Evolutionary conservation across 37 sponge, comb jelly and placozoan species (phyloP).

Genomic region (Halisarca cf. caerulea): DNA sequence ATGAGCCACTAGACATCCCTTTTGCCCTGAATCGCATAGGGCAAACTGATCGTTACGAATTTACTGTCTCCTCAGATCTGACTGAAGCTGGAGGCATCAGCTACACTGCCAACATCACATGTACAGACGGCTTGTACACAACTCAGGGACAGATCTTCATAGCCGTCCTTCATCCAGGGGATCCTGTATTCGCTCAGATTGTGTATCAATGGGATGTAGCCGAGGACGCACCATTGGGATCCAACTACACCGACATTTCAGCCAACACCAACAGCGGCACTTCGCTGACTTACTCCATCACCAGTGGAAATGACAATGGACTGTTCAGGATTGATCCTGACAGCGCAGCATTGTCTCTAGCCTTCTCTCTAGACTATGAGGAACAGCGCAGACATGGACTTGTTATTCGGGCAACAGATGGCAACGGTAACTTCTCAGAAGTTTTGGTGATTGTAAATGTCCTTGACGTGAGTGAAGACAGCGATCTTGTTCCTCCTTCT

Average conservation of each 20-base stretch:
- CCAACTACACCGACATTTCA: conserved; percentile 15
- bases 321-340: conserved; percentile 54
- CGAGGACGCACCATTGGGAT: conserved; percentile 37
- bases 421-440: conserved; percentile 23
- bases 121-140: conserved; percentile 35
- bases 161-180: conserved; percentile 51
- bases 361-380: conserved; percentile 55
- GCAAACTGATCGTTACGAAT: conserved; percentile 4
- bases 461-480: conserved; percentile 30
- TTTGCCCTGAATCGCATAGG: neutral
- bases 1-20: conserved; percentile 14
- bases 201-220: conserved; percentile 56
- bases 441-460: conserved; percentile 46
- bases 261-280: conserved; percentile 49
- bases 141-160: conserved; percentile 51
- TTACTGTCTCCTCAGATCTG: conserved; percentile 45
- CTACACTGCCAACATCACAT: conserved; percentile 54
- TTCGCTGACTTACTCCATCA: conserved; percentile 44
- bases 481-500: conserved; percentile 49
- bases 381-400: conserved; percentile 26
- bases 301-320: conserved; percentile 47
- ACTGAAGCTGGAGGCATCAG: neutral
- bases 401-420: conserved; percentile 4
- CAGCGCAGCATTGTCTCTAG: conserved; percentile 50
- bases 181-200: conserved; percentile 55